These are phyloP conservation scores for Sinocyclocheilus anophthalmus DNA, from an alignment of 2,113 vertebrate species.

Conservation along the genomic window DNA sequence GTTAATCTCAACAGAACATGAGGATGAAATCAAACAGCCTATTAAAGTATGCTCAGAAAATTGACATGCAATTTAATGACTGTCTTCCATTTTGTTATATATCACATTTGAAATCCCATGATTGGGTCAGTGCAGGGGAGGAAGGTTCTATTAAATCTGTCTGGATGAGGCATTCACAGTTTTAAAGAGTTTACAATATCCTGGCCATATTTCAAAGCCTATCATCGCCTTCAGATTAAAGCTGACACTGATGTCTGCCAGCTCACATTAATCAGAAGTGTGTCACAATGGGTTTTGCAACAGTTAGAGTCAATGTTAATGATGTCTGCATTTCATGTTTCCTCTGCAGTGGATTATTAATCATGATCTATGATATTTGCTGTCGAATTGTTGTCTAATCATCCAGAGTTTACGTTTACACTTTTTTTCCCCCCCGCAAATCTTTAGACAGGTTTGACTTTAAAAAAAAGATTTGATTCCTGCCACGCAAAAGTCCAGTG, in stretches of 20 bases:
- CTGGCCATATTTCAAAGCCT: conserved; percentile 32
- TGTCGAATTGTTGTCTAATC: conserved; percentile 11
- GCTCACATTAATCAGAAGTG: conserved; percentile 30
- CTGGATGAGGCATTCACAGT: conserved; percentile 4
- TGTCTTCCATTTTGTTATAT: conserved; percentile 9
- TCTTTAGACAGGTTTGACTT: not conserved
- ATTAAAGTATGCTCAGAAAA: conserved; percentile 10
- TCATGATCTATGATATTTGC: conserved; percentile 33
- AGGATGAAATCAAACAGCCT: conserved; percentile 18
- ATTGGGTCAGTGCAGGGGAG: conserved; percentile 24
- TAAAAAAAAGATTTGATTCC: not conserved
- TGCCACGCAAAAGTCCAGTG: not conserved
- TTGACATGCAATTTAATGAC: conserved; percentile 16
- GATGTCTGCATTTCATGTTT: conserved; percentile 29
- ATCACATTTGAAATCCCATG: conserved; percentile 5
- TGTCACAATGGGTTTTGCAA: conserved; percentile 26
- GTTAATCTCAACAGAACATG: not conserved
- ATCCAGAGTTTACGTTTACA: not conserved
- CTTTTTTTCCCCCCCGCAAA: not conserved
- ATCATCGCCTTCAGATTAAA: conserved; percentile 34
- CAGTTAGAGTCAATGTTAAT: conserved; percentile 36
- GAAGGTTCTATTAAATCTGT: conserved; percentile 30
- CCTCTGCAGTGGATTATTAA: conserved; percentile 29
- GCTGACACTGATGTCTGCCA: conserved; percentile 40
- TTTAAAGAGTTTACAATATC: conserved; percentile 35